Evolutionary conservation across 1,140 invertebrate genomes (phyloP).

Genomic region (Sarcophaga peregrina): DNA sequence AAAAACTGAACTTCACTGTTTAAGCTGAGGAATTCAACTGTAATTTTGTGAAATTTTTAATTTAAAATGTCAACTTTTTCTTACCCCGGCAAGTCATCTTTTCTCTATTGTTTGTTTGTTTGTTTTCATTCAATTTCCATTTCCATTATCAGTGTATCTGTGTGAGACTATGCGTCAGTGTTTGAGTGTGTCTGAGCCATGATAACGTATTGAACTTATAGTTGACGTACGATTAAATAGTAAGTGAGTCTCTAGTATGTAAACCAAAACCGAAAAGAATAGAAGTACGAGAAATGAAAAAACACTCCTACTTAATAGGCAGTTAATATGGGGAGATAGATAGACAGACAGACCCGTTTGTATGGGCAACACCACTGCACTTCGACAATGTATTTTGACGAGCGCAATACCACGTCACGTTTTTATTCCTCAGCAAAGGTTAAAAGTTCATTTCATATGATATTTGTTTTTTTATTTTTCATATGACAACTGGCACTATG

Average conservation of each 20-base stretch:
- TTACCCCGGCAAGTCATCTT: not conserved
- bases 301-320: not conserved
- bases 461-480: too few species aligned
- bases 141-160: too few species aligned
- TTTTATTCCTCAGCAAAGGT: not conserved
- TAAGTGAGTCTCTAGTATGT: not conserved
- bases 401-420: not conserved
- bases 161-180: not conserved
- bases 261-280: not conserved
- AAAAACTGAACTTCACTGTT: conserved; percentile 9
- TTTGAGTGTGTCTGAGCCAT: not conserved
- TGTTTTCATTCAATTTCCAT: too few species aligned
- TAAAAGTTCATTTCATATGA: too few species aligned
- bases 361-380: not conserved
- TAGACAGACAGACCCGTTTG: not conserved
- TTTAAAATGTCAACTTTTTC: conserved; percentile 19
- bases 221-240: not conserved
- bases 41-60: not conserved
- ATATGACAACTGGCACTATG: too few species aligned
- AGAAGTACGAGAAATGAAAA: not conserved
- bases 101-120: not conserved
- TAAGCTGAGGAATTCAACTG: not conserved
- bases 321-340: too few species aligned
- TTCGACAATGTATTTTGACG: not conserved
- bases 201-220: conserved; percentile 15